Evolutionary conservation across 2,113 vertebrate genomes (phyloP).

Genomic region (Glareola pratincola): DNA sequence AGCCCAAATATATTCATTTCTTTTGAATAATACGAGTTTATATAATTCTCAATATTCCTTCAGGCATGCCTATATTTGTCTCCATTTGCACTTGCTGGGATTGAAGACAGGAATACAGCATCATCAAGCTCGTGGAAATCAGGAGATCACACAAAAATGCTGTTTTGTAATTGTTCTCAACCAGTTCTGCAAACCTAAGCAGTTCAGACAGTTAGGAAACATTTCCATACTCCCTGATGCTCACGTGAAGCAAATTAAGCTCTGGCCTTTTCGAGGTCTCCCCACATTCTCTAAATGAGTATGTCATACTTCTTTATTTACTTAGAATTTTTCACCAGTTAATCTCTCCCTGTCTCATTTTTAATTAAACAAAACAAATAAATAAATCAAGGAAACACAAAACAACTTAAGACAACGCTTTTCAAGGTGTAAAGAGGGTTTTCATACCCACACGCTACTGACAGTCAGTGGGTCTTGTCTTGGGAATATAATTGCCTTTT

Average conservation of each 20-base stretch:
- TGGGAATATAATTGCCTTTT: background rate
- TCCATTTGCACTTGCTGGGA: background rate
- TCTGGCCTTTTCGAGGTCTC: background rate
- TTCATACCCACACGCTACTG: background rate
- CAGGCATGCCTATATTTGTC: background rate
- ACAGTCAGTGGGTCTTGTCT: background rate
- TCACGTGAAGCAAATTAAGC: background rate
- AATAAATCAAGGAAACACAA: background rate
- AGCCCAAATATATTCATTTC: background rate
- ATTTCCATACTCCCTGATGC: background rate
- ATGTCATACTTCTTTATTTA: background rate
- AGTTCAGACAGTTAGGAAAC: background rate
- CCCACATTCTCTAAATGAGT: background rate
- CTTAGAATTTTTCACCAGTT: background rate
- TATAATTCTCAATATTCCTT: background rate
- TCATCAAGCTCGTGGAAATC: background rate
- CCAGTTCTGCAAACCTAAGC: constrained; percentile 2
- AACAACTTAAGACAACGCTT: background rate
- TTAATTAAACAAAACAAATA: background rate
- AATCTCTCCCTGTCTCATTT: background rate
- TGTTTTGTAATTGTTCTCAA: constrained; percentile 1
- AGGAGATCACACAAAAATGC: constrained; percentile 10
- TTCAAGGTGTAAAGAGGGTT: background rate
- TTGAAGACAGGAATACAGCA: background rate
- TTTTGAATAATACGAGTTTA: background rate